Evolutionary conservation across 2,797 vertebrate genomes (phyloP).

Genomic region (Catamblyrhynchus diadema): DNA sequence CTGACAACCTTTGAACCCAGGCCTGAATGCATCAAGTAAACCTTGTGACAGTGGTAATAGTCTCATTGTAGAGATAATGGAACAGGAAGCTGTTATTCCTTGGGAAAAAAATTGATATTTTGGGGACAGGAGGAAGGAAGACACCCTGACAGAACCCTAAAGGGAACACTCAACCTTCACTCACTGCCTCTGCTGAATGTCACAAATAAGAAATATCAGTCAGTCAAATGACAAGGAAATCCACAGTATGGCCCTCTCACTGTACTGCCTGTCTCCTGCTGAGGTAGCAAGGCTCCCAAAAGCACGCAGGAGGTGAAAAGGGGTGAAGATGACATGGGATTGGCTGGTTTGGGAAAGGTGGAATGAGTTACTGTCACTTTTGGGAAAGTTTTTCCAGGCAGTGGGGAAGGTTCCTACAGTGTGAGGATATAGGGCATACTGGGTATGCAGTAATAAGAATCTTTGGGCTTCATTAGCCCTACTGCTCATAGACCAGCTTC

Average conservation of each 20-base stretch:
- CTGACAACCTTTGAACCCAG: neutral
- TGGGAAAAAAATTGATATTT: neutral
- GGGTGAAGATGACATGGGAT: neutral
- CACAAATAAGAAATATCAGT: neutral
- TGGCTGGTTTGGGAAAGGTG: neutral
- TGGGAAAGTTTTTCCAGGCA: neutral
- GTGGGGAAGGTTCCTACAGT: neutral
- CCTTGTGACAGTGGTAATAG: neutral
- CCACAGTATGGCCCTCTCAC: neutral
- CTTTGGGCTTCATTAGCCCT: neutral
- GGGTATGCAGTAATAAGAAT: neutral
- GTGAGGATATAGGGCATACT: neutral
- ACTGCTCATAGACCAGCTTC: neutral
- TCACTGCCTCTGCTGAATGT: neutral
- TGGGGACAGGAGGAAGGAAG: neutral
- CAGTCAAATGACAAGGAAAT: neutral
- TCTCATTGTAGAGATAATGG: neutral
- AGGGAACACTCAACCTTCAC: neutral
- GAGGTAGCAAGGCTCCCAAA: neutral
- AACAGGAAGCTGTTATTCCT: neutral
- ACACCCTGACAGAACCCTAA: neutral
- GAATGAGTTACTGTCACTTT: neutral
- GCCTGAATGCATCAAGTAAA: neutral
- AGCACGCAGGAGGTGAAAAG: neutral
- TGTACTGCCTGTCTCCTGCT: neutral